Evolutionary conservation across 2,888 invertebrate species (phyloP), one percentile per base, ranked within the genome.

Genomic region (Tetramorium bicarinatum): DNA sequence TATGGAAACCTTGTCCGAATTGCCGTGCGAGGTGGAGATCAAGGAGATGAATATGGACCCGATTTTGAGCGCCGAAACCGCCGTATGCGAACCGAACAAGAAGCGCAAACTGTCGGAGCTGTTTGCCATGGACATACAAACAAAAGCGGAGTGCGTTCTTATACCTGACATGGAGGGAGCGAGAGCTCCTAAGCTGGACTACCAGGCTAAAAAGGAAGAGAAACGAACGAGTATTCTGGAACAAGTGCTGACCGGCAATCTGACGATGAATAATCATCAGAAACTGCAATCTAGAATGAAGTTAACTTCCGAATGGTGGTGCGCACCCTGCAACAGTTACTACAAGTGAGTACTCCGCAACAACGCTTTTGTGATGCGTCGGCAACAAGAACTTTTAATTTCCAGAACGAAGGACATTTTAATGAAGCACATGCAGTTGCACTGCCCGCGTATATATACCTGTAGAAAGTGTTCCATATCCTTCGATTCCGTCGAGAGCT

Each of bases 301-400:
- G 54, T 85, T 91, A 9, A 92, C 88, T 29, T 93, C 93, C 6
- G 88, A 93, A 66, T 94, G 93, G 93, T 93, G 93, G 92, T 94
- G 93, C n/a, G 88, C 93, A n/a, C 93, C 93, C 3, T 94, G 94
- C 77, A 94, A 94, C 86, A 92, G 85, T 91, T 94, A 94, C 82
- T 94, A 91, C 61, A 92, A 91, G 93, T 93, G 85, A 85, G 89
- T 85, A 47, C 1, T 56, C 7, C n/a, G 6, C 54, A 66, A 44
- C 21, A 34, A 25, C 2, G 8, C 25, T 47, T 47, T 34, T 8
- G 1, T 21, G 15, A 69, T 25, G 47, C 29, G 25, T 67, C 13
- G 15, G 9, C 75, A 47, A 66, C 8, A 9, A 13, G 2, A 21
- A 18, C 56, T 62, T 21, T 15, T 59, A 59, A 56, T 62, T 85